Evolutionary conservation across 2,888 invertebrate genomes (phyloP), one percentile per base, ranked within the genome.

Genomic region (Cryptophagus acutangulus): DNA sequence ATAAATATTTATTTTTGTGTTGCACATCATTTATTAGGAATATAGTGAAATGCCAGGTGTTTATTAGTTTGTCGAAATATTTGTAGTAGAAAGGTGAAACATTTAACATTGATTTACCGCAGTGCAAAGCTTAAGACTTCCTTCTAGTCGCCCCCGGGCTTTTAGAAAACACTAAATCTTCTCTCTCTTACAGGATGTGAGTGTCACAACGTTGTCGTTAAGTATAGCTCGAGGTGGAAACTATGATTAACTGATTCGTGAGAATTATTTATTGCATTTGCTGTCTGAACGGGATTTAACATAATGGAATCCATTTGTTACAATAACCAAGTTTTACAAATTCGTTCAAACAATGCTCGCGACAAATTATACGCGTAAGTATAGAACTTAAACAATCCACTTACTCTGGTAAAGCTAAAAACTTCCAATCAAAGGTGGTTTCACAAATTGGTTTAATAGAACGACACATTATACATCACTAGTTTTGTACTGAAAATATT

Each of bases 241-340:
- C 41, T 41, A 41, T 41, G 41, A 41, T 41, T 41, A 41, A 41
- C 36, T 17, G 36, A 41, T 41, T 26, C 41, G 29, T 37, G 29
- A 37, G 37, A 41, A 41, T 41, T 41, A 41, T 41, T 36, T 41
- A 41, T 41, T 41, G 33, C 37, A 37, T 31, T 30, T 40, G 34
- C 41, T 25, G 37, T 33, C 37, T 37, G 41, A 41, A 20, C 14
- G 37, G 37, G 41, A 41, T 41, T 41, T 41, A 29, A 25, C 37
- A 36, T 37, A 41, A 41, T 41, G 37, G 37, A 41, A 30, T 37
- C 41, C 41, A 41, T 41, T 41, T 40, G 40, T 40, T 35, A 40
- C 36, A 36, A 40, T 40, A 36, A 40, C 20, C 35, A 40, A 40
- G 29, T 40, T 40, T 40, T n/a, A 29, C 15, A 40, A 40, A 40